phyloP scores from a whole-genome alignment of 2,797 vertebrate genomes.

The Remorina albescens region DNA sequence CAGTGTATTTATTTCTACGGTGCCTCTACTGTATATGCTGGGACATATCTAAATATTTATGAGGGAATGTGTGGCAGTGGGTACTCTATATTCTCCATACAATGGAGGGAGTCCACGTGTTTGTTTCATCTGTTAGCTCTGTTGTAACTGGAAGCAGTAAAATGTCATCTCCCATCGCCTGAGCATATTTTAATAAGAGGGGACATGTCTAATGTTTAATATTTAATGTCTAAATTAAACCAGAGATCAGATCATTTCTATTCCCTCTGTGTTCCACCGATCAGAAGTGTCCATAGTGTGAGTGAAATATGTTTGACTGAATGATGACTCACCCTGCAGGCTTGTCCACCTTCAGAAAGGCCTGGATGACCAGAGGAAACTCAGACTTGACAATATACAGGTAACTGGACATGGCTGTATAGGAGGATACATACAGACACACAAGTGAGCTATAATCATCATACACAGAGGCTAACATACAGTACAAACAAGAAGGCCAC shows the following conservation, averaged over 20 bases:
- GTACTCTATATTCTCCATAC: not conserved
- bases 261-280: not conserved
- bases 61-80: not conserved
- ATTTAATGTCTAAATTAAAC: too few relatives aligned
- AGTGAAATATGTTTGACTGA: not conserved
- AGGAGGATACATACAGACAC: conserved; percentile 26
- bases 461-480: not conserved
- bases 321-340: conserved; percentile 88
- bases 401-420: conserved; percentile 97
- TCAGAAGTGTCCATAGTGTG: not conserved
- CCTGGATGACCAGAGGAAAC: conserved; percentile 97
- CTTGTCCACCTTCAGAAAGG: conserved; percentile 91
- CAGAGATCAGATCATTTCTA: not conserved
- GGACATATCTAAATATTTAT: conserved; percentile 14
- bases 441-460: not conserved
- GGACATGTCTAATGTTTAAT: too few relatives aligned
- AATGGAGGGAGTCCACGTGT: not conserved
- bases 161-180: not conserved
- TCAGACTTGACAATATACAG: conserved; percentile 98
- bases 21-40: not conserved
- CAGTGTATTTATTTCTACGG: conserved; percentile 8
- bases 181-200: not conserved
- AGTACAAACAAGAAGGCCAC: not conserved
- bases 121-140: not conserved
- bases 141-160: not conserved